These are phyloP conservation scores for Serripes groenlandicus DNA, from an alignment of 2,888 invertebrate genomes.

Conservation along the genomic window DNA sequence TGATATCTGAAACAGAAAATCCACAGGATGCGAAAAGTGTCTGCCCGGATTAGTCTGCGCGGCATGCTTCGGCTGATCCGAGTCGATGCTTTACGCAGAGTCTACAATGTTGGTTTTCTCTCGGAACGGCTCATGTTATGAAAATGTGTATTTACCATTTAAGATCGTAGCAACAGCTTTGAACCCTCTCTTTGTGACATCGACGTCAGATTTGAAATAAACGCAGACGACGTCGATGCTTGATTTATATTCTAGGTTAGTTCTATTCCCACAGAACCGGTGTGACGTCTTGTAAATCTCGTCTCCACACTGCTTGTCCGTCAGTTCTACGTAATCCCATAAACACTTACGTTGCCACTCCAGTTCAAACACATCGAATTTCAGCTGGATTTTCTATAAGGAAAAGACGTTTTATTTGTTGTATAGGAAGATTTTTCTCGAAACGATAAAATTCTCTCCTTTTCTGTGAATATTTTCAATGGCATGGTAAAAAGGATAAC, in stretches of 20 bases:
- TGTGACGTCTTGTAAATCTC: background rate
- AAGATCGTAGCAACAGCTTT: slow-evolving; percentile 26
- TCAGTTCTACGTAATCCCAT: slow-evolving; percentile 48
- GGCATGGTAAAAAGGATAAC: no score
- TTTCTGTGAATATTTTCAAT: no score
- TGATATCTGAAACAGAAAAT: background rate
- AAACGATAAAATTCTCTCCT: no score
- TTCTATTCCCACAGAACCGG: slow-evolving; percentile 11
- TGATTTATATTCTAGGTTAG: slow-evolving; percentile 36
- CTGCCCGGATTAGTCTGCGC: background rate
- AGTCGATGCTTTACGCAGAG: background rate
- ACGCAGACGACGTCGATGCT: slow-evolving; percentile 51
- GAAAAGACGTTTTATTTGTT: no score
- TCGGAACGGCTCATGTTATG: background rate
- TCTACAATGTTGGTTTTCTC: background rate
- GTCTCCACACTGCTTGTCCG: slow-evolving; percentile 39
- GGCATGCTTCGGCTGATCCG: background rate
- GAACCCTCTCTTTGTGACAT: slow-evolving; percentile 35
- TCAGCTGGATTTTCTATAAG: slow-evolving; percentile 32
- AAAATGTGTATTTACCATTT: background rate
- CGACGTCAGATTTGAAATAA: slow-evolving; percentile 36
- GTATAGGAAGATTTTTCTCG: no score
- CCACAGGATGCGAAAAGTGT: background rate
- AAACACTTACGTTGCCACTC: slow-evolving; percentile 26
- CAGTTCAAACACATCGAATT: slow-evolving; percentile 37